Percentiles rank a stretch among this genome's conserved stretches.
Conservation (phyloP, 1,140 invertebrate species). For the Limonius californicus region DNA sequence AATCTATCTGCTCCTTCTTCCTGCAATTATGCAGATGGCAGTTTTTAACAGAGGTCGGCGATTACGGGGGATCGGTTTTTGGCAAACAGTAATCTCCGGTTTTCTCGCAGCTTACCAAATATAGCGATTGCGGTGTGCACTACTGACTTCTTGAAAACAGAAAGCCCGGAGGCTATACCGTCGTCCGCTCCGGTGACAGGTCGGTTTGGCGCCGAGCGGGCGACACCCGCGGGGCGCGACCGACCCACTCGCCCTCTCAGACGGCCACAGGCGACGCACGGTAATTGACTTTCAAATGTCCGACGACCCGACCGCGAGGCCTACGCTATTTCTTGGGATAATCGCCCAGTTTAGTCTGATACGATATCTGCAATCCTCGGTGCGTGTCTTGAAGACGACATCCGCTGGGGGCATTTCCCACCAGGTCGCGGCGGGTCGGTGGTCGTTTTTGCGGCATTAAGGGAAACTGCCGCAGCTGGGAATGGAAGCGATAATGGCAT, state of each 20-base stretch:
- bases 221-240: slow-evolving; percentile 17
- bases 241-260: slow-evolving; percentile 24
- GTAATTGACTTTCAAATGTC: slow-evolving; percentile 29
- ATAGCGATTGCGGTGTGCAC: no score
- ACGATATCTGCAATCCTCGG: slow-evolving; percentile 27
- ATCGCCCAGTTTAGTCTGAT: slow-evolving; percentile 28
- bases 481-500: slow-evolving; percentile 4
- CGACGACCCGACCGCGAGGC: slow-evolving; percentile 13
- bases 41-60: no score
- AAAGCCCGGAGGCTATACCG: neutral
- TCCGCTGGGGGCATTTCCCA: slow-evolving; percentile 11
- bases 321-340: slow-evolving; percentile 14
- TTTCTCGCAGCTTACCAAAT: no score
- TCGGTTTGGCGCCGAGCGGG: slow-evolving; percentile 18
- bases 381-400: slow-evolving; percentile 31
- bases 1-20: no score
- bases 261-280: slow-evolving; percentile 17
- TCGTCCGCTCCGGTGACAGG: slow-evolving; percentile 12
- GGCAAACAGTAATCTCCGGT: no score
- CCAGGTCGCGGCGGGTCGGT: neutral
- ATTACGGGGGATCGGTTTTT: no score
- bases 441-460: neutral
- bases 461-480: neutral
- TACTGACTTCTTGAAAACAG: neutral
- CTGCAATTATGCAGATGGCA: no score